Evolutionary conservation across 2,888 invertebrate genomes (phyloP), one percentile per base, ranked within the genome.

Genomic region (Eulithis prunata): DNA sequence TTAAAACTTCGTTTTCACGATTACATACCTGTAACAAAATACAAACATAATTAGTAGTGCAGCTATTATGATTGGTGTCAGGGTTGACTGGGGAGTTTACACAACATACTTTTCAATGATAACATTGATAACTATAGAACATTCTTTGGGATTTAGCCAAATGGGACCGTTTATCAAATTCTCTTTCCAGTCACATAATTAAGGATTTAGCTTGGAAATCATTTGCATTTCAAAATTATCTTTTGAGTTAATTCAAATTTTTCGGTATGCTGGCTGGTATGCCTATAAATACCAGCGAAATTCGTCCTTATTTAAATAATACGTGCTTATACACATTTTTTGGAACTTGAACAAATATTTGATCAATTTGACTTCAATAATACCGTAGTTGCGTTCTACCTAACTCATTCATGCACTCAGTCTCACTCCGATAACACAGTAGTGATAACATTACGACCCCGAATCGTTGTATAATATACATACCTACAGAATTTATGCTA

Each of bases 1-100:
- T 45, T 14, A n/a, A 13, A 54, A 2, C 13, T 60, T 7, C 43
- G 36, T 11, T 51, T 52, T 53, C 21, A 36, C n/a, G 36, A 53
- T 52, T 43, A 47, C 59, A 68, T 81, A 81, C 83, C 83, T 83
- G 80, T 52, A 82, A 83, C 75, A 79, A 79, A 74, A 71, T 72
- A 54, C 66, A 69, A 68, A 70, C 61, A 60, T 55, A 54, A 66
- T 69, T 64, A 63, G 55, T 43, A 7, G 14, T 21, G 28, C 21
- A 49, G 47, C 32, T 51, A 51, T 51, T 53, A 38, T 38, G 55
- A 79, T 78, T 76, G 74, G 74, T 77, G 80, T 75, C 78, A 80
- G 76, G 81, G 79, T 71, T 57, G 47, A 12, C 47, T 57, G 53
- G 65, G 62, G 75, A 74, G 77, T 74, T 70, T 66, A 66, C 69